Evolutionary conservation across 2,113 vertebrate genomes (phyloP), one percentile per base, ranked within the genome.

Genomic region (Thamnaconus septentrionalis): DNA sequence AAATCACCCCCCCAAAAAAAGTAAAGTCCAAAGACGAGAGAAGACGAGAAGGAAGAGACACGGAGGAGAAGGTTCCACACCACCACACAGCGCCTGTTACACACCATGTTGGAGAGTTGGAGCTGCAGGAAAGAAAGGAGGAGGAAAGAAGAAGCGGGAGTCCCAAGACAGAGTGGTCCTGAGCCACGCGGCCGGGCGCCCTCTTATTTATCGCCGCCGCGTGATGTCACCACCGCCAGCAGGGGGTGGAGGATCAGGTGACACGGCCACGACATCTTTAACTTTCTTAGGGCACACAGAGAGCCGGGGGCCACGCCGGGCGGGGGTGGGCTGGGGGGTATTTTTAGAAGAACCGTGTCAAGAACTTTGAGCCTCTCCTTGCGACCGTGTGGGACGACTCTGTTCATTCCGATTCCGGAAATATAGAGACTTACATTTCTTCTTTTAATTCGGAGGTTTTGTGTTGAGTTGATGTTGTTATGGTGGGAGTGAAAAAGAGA

Each of bases 281-380:
- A 93, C 90, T 98, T 98, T 98, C 96, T 97, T 99, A 96, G 97
- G 96, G 96, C 95, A 96, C 94, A 92, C 86, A 89, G 89, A 92
- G 90, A 90, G 90, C 56, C 84, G 92, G 92, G 91, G 84, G 59
- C 86, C 85, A 89, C 83, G 91, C 89, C 90, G 89, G 85, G 73
- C 79, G 89, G 89, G 80, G 87, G 73, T 66, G 44, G 67, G 80
- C 87, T 73, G 67, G 41, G 68, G 56, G 85, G 83, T 99, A 98
- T 96, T 94, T 96, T 94, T 96, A 94, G 95, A 86, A 78, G 10
- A 57, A 85, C 73, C 59, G 73, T 78, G 79, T 80, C 76, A 82
- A 87, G 88, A 90, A 74, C 64, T 71, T 73, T 31, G 18, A 31
- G 18, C 18, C 18, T 31, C 18, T 31, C 18, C 18, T 31, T 2